These are phyloP conservation scores for Acronicta aceris DNA, from an alignment of 2,888 invertebrate species.

Conservation along the genomic window DNA sequence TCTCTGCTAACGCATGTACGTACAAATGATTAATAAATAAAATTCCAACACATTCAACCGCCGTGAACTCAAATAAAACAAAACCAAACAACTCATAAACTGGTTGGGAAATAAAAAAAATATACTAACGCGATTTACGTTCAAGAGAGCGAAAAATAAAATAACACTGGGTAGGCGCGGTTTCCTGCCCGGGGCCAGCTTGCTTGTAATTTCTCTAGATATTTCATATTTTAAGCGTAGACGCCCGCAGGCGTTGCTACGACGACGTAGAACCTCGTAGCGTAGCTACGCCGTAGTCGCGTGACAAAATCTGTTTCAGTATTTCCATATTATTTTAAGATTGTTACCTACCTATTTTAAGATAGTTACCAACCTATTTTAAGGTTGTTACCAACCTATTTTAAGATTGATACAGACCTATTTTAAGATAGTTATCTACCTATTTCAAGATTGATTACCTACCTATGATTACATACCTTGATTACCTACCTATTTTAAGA, in stretches of 20 bases:
- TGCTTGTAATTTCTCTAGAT: constrained; percentile 85
- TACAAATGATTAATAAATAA: constrained; percentile 58
- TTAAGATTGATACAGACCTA: too few relatives aligned
- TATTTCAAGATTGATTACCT: too few relatives aligned
- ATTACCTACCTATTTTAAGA: too few relatives aligned
- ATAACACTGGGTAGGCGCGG: constrained; percentile 86
- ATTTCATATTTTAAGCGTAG: constrained; percentile 84
- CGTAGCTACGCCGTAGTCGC: constrained; percentile 71
- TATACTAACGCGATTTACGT: constrained; percentile 65
- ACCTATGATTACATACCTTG: too few relatives aligned
- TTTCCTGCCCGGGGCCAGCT: constrained; percentile 76
- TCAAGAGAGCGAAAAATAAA: constrained; percentile 87
- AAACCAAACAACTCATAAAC: constrained; percentile 74
- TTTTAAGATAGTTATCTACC: too few relatives aligned
- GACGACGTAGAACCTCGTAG: constrained; percentile 75
- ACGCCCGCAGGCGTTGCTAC: constrained; percentile 79
- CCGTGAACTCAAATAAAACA: constrained; percentile 63
- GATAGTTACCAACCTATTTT: too few relatives aligned
- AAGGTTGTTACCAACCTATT: too few relatives aligned
- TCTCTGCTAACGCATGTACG: constrained; percentile 46
- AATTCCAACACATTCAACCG: constrained; percentile 58
- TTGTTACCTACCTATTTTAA: constrained; percentile 26
- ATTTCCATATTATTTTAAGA: constrained; percentile 48
- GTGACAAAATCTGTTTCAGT: constrained; percentile 56
- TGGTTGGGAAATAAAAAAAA: constrained; percentile 63